Percentiles rank a stretch among this genome's conserved stretches.
These are phyloP conservation scores for Tetramorium bicarinatum DNA, from an alignment of 2,888 invertebrate species.

Conservation along the genomic window DNA sequence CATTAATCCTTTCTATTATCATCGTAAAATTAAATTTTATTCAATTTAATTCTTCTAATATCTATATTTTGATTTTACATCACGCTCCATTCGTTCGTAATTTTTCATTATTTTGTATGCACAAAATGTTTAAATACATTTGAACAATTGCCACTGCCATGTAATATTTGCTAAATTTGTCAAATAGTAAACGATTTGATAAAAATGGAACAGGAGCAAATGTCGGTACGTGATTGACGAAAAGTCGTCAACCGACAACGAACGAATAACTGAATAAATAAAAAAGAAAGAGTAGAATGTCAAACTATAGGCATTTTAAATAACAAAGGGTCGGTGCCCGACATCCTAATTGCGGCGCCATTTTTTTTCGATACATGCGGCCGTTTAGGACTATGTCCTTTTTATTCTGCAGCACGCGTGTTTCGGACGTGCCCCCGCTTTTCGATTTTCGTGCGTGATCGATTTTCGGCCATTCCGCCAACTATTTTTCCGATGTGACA, in stretches of 20 bases:
- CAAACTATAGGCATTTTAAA: slow-evolving; percentile 65
- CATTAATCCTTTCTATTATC: neutral
- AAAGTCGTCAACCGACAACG: slow-evolving; percentile 31
- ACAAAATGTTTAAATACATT: neutral
- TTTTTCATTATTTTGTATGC: neutral
- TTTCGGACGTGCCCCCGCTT: slow-evolving; percentile 51
- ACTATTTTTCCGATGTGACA: slow-evolving; percentile 52
- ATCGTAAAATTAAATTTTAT: slow-evolving; percentile 8
- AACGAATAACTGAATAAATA: slow-evolving; percentile 28
- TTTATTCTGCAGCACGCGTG: slow-evolving; percentile 51
- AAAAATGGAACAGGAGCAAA: slow-evolving; percentile 33
- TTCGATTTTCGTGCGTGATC: slow-evolving; percentile 55
- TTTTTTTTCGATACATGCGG: slow-evolving; percentile 71
- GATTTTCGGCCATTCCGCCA: slow-evolving; percentile 46
- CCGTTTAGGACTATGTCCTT: slow-evolving; percentile 58
- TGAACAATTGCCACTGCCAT: slow-evolving; percentile 17
- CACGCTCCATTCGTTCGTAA: neutral
- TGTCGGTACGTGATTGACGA: slow-evolving; percentile 40
- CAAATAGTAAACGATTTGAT: slow-evolving; percentile 40
- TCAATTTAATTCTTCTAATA: neutral
- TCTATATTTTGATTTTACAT: neutral
- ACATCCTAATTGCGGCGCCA: slow-evolving; percentile 70
- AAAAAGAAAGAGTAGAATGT: slow-evolving; percentile 41
- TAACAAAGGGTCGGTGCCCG: slow-evolving; percentile 64
- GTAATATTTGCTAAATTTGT: slow-evolving; percentile 44